Evolutionary conservation across 2,113 vertebrate genomes (phyloP).

Genomic region (Deroptyus accipitrinus): DNA sequence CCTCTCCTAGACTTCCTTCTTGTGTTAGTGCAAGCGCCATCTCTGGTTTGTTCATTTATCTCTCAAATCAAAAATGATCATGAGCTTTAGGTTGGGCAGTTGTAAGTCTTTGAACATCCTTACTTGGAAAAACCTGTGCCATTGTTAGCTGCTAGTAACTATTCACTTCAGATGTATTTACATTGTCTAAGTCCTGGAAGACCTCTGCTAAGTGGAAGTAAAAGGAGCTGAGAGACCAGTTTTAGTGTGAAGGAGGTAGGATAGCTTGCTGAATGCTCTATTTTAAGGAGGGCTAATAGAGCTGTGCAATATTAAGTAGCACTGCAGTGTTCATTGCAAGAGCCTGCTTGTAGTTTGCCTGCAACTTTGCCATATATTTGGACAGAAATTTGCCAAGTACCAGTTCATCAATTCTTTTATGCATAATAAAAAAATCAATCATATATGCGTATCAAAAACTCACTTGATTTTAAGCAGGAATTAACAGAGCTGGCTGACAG

Average conservation of each 20-base stretch:
- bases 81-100: background rate
- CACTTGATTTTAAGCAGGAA: background rate
- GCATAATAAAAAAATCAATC: background rate
- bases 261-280: background rate
- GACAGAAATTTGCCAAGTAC: background rate
- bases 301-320: background rate
- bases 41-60: background rate
- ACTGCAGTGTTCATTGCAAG: background rate
- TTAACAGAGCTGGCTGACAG: background rate
- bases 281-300: background rate
- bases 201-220: background rate
- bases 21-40: background rate
- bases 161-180: background rate
- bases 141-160: background rate
- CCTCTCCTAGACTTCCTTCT: background rate
- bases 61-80: background rate
- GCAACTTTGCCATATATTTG: background rate
- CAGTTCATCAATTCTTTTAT: background rate
- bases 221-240: background rate
- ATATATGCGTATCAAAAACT: background rate
- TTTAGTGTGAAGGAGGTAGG: background rate
- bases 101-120: background rate
- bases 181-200: background rate
- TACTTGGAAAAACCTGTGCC: background rate
- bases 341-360: background rate